A percentile compares a stretch with the other conserved stretches of the same genome.
Evolutionary conservation across 2,888 invertebrate genomes (phyloP).

Genomic region (Cheilosia vernalis): DNA sequence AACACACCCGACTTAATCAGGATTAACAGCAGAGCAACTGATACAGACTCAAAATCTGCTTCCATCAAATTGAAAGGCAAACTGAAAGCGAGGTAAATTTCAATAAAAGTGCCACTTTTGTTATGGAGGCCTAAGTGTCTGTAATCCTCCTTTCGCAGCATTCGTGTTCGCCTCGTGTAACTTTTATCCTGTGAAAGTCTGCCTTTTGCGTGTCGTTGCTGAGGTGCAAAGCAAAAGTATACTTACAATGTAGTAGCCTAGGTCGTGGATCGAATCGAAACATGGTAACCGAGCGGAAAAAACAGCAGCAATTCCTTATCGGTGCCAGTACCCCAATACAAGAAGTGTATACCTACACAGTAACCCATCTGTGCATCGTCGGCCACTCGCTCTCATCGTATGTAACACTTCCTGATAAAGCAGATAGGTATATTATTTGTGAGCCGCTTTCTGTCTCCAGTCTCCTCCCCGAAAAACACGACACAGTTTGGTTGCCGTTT

Average conservation of each 20-base stretch:
- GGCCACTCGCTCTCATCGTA: not conserved
- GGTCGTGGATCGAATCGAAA: slow-evolving; percentile 62
- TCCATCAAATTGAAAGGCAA: slow-evolving; percentile 45
- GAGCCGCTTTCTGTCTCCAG: slow-evolving; percentile 4
- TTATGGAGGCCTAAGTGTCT: slow-evolving; percentile 38
- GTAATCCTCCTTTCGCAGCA: slow-evolving; percentile 24
- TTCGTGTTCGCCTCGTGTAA: not conserved
- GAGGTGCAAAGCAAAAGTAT: slow-evolving; percentile 22
- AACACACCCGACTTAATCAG: no score
- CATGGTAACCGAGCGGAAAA: slow-evolving; percentile 56
- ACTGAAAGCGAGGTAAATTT: slow-evolving; percentile 52
- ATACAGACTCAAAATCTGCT: slow-evolving; percentile 37
- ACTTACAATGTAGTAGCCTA: slow-evolving; percentile 27
- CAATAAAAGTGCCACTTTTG: slow-evolving; percentile 59
- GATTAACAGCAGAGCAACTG: not conserved
- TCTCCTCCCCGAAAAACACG: not conserved
- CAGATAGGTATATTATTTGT: slow-evolving; percentile 61
- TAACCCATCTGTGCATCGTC: not conserved
- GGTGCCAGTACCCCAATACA: slow-evolving; percentile 48
- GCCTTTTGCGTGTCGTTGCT: slow-evolving; percentile 1
- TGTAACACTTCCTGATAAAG: slow-evolving; percentile 48
- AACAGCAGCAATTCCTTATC: slow-evolving; percentile 40
- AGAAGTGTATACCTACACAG: not conserved
- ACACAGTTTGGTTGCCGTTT: slow-evolving; percentile 37
- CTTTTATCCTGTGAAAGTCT: no score